Evolutionary conservation across 2,113 vertebrate species (phyloP).

Genomic region (Psilopogon haemacephalus): DNA sequence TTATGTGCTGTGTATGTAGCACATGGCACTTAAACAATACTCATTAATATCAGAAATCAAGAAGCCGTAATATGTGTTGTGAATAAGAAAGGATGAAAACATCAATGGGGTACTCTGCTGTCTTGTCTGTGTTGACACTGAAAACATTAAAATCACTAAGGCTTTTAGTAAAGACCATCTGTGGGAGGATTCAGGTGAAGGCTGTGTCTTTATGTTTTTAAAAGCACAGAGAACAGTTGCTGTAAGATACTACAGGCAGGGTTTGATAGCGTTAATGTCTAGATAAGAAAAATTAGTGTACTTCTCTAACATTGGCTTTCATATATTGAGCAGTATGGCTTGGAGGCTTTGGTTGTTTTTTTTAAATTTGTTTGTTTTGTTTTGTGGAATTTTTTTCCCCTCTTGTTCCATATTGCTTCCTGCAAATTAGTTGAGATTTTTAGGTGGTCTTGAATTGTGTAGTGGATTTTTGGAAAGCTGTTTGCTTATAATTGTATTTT

Average conservation of each 20-base stretch:
- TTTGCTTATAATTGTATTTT: neutral
- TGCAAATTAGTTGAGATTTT: neutral
- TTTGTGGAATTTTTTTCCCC: fast-evolving
- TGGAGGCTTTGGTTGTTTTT: neutral
- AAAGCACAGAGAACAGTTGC: neutral
- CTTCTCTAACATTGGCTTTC: neutral
- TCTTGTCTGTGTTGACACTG: neutral
- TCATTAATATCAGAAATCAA: neutral
- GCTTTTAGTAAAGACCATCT: neutral
- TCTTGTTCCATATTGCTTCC: neutral
- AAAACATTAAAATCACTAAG: neutral
- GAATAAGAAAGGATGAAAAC: neutral
- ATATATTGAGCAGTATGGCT: neutral
- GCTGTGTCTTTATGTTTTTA: neutral
- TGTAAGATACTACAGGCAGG: neutral
- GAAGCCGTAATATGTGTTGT: neutral
- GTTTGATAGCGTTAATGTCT: neutral
- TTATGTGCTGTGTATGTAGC: too few species aligned
- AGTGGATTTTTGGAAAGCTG: neutral
- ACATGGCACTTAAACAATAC: neutral
- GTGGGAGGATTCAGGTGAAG: neutral
- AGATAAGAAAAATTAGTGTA: neutral
- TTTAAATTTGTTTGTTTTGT: too few species aligned
- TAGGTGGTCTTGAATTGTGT: neutral
- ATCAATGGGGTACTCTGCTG: neutral